Evolutionary conservation across 92 coral and sea anemone species (phyloP), one percentile per base, ranked within the genome.

Genomic region (Parazoanthus swiftii): DNA sequence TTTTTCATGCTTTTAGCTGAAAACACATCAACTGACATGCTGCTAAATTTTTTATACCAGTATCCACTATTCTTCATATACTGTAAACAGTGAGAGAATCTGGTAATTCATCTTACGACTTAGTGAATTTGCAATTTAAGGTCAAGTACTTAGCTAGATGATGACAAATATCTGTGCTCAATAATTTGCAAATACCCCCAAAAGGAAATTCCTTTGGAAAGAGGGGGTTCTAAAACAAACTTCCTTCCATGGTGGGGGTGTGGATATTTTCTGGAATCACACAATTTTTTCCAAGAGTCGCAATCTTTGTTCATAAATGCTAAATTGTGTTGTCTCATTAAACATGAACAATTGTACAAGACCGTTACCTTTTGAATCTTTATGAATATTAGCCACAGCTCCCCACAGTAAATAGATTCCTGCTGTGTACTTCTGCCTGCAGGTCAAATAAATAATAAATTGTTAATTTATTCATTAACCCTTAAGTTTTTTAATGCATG

Each of bases 391-490:
- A 3, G 89, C 95, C 35, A 37, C 13, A 58, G 75, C 85, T 79
- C 95, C 92, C 96, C 94, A 92, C 18, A 96, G 89, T 26, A 96
- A 91, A 77, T 92, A 96, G 39, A 96, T 96, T n/a, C 96, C 98
- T 58, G 96, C 99, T 71, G 89, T 65, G 85, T 75, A 93, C 25
- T 93, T 98, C 76, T 93, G 98, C 81, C 99, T 96, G 89, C 5
- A 72, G 80, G 76, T 25, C 84, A 78, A 42, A 71, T 5, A 21
- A 29, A 14, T 77, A n/a, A 50, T 6, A 20, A n/a, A 6, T 42
- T 77, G 18, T 15, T 0, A 36, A 6, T 14, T 3, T 54, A 37
- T 18, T 14, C 73, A n/a, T 39, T 29, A 37, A 81, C 26, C 25
- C 70, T 63, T 20, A 39, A 63, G 33, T 29, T 29, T 29, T 29